phyloP scores from a whole-genome alignment of 2,113 vertebrate genomes.

The Cyprinus carpio region DNA sequence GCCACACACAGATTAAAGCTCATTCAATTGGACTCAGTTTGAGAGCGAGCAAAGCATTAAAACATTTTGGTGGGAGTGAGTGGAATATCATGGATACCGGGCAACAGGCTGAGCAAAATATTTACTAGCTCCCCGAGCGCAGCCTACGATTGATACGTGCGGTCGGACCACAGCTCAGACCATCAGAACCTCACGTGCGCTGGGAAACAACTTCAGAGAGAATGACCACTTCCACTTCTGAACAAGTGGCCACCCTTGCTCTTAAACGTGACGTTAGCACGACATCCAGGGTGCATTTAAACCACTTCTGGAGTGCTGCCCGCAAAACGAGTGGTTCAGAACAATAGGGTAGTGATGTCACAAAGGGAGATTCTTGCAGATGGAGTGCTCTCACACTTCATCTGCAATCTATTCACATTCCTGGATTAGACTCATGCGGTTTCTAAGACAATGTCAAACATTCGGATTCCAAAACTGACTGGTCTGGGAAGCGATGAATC shows the following conservation, averaged over 20 bases:
- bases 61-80: constrained; percentile 47
- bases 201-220: constrained; percentile 4
- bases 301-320: neutral
- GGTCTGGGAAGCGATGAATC: constrained; percentile 43
- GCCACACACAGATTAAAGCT: constrained; percentile 1
- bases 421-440: constrained; percentile 17
- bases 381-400: neutral
- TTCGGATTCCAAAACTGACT: constrained; percentile 41
- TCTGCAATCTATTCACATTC: constrained; percentile 39
- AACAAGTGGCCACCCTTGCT: constrained; percentile 1
- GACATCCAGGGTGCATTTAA: neutral
- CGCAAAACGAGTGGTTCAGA: neutral
- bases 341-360: constrained; percentile 9
- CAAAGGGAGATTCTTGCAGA: constrained; percentile 6
- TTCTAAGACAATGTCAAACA: constrained; percentile 44
- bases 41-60: constrained; percentile 45
- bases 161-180: constrained; percentile 18
- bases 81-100: constrained; percentile 53
- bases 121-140: constrained; percentile 50
- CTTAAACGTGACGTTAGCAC: neutral
- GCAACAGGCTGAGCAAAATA: constrained; percentile 62
- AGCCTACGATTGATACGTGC: constrained; percentile 28
- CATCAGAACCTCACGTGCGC: constrained; percentile 1
- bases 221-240: neutral
- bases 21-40: constrained; percentile 31